phyloP scores from a whole-genome alignment of 2,888 invertebrate genomes.

The Augiades crinisus region DNA sequence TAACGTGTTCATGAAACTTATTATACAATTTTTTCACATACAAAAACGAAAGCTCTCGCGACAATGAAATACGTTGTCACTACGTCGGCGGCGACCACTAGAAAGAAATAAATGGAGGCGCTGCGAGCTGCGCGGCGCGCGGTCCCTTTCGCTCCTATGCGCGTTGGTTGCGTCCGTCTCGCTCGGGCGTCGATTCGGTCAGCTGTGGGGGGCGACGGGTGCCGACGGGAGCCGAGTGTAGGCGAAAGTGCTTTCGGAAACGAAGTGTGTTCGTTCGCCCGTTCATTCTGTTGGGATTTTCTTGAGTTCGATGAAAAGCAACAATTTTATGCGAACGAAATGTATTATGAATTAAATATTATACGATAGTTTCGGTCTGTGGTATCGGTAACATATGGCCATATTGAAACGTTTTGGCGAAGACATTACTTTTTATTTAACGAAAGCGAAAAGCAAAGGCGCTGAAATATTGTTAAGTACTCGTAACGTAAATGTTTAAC shows the following conservation, averaged over 20 bases:
- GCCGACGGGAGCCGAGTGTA: conserved; percentile 63
- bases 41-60: conserved; percentile 63
- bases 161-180: conserved; percentile 43
- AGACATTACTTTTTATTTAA: too few species aligned
- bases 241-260: conserved; percentile 75
- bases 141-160: conserved; percentile 39
- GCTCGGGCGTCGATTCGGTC: conserved; percentile 60
- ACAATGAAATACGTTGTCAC: conserved; percentile 70
- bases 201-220: conserved; percentile 73
- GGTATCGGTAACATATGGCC: too few species aligned
- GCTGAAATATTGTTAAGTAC: too few species aligned
- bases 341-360: too few species aligned
- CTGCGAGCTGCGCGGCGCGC: conserved; percentile 59
- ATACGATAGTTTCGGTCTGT: too few species aligned
- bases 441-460: too few species aligned
- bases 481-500: too few species aligned
- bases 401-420: too few species aligned
- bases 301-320: conserved; percentile 36
- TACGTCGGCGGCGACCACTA: conserved; percentile 68
- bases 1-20: conserved; percentile 59
- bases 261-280: conserved; percentile 42
- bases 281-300: conserved; percentile 39
- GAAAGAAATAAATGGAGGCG: conserved; percentile 76
- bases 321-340: conserved; percentile 15
- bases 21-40: conserved; percentile 66